phyloP scores from a whole-genome alignment of 2,797 vertebrate species.

The Enteromius paludinosus region DNA sequence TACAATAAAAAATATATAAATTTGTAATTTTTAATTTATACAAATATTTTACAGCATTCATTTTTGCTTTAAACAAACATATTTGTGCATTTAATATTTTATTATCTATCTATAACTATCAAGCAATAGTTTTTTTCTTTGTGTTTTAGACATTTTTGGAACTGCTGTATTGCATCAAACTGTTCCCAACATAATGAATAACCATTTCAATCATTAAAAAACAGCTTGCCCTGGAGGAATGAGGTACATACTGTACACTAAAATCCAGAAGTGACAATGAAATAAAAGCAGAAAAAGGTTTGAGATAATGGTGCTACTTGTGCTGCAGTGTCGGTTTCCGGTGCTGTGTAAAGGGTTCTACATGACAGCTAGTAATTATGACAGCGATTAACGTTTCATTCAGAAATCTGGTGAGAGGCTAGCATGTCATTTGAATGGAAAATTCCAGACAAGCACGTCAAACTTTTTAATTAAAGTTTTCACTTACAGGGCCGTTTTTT shows the following conservation, averaged over 20 bases:
- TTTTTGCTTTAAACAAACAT: background rate
- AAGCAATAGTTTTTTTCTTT: background rate
- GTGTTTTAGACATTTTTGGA: background rate
- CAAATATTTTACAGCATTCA: background rate
- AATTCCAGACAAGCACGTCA: constrained; percentile 20
- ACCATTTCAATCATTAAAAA: background rate
- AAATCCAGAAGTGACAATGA: constrained; percentile 2
- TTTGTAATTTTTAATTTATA: background rate
- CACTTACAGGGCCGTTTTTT: constrained; percentile 4
- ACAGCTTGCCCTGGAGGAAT: background rate
- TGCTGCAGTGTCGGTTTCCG: constrained; percentile 12
- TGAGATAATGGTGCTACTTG: background rate
- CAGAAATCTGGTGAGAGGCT: background rate
- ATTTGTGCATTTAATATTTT: background rate
- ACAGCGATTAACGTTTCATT: constrained; percentile 4
- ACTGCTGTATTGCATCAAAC: background rate
- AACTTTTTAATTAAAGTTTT: constrained; percentile 53
- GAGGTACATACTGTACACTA: background rate
- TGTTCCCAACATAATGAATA: background rate
- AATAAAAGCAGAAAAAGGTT: constrained; percentile 14
- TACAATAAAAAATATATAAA: background rate
- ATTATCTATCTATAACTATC: background rate
- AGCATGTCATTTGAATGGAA: constrained; percentile 20
- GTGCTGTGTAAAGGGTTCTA: constrained; percentile 17
- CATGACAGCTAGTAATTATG: constrained; percentile 12